These are phyloP conservation scores for Aricia agestis DNA, from an alignment of 1,140 invertebrate species.

Conservation along the genomic window DNA sequence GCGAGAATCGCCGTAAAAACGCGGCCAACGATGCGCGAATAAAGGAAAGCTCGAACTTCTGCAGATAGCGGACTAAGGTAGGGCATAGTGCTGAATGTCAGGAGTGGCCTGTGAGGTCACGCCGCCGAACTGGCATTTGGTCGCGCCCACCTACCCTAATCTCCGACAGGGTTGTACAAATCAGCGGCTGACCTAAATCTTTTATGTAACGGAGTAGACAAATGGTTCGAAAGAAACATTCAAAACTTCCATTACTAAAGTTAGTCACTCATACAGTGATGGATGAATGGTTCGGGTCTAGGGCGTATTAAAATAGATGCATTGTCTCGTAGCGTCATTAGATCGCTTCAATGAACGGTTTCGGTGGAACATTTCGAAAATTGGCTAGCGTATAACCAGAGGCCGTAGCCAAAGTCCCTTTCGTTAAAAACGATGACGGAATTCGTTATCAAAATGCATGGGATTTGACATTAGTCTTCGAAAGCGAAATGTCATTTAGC, in stretches of 20 bases:
- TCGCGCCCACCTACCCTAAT: conserved; percentile 64
- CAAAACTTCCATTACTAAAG: not conserved
- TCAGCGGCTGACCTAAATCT: conserved; percentile 45
- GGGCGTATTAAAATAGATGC: conserved; percentile 2
- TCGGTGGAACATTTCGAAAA: not conserved
- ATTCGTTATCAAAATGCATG: no score
- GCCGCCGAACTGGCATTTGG: conserved; percentile 65
- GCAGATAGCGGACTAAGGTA: conserved; percentile 60
- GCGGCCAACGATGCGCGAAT: conserved; percentile 47
- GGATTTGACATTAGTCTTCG: no score
- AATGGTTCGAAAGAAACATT: conserved; percentile 8
- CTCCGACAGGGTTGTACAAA: conserved; percentile 56
- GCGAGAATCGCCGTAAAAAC: conserved; percentile 42
- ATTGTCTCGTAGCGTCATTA: not conserved
- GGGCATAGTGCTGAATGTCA: conserved; percentile 65
- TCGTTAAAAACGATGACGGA: no score
- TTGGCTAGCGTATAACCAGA: not conserved
- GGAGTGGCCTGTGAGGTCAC: conserved; percentile 67
- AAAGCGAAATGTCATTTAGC: no score
- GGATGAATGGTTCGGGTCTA: not conserved
- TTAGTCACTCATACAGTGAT: not conserved
- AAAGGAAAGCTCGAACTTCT: conserved; percentile 55
- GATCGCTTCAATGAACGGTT: not conserved
- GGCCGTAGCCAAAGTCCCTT: no score
- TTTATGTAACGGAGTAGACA: conserved; percentile 33